These are phyloP conservation scores for Muschampia staudingeri DNA, from an alignment of 2,888 invertebrate genomes.

Conservation along the genomic window DNA sequence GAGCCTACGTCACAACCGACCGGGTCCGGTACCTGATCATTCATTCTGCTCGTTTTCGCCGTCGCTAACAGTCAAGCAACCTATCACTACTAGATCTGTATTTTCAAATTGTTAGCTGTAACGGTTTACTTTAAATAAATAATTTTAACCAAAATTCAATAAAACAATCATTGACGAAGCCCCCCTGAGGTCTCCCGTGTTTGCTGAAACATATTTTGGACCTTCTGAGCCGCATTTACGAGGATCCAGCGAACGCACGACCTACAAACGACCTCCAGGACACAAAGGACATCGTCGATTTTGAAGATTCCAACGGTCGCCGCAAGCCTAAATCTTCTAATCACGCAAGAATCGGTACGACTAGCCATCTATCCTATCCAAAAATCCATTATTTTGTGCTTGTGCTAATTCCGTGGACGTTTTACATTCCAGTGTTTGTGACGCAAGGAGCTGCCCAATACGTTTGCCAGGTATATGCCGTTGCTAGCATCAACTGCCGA, in stretches of 20 bases:
- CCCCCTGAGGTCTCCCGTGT: no score
- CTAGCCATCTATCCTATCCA: constrained; percentile 17
- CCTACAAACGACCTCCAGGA: not conserved
- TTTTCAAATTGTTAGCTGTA: no score
- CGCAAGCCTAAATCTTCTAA: not conserved
- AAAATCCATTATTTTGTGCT: constrained; percentile 11
- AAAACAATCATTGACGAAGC: no score
- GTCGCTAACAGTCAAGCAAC: no score
- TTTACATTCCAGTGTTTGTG: constrained; percentile 27
- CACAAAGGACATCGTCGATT: not conserved
- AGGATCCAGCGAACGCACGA: not conserved
- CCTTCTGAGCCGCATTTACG: not conserved
- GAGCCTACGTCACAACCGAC: no score
- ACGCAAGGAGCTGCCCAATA: constrained; percentile 16
- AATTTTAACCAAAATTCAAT: no score
- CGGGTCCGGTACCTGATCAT: no score
- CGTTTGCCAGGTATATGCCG: constrained; percentile 30
- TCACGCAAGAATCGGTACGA: not conserved
- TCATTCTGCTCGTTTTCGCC: no score
- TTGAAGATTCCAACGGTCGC: not conserved
- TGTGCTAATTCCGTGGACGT: constrained; percentile 16
- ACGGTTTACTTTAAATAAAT: no score
- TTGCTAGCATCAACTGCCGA: constrained; percentile 17
- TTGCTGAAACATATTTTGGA: not conserved
- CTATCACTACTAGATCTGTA: no score